A percentile compares a stretch with the other conserved stretches of the same genome.
phyloP scores from a whole-genome alignment of 2,888 invertebrate genomes.

The Ophraella communa region DNA sequence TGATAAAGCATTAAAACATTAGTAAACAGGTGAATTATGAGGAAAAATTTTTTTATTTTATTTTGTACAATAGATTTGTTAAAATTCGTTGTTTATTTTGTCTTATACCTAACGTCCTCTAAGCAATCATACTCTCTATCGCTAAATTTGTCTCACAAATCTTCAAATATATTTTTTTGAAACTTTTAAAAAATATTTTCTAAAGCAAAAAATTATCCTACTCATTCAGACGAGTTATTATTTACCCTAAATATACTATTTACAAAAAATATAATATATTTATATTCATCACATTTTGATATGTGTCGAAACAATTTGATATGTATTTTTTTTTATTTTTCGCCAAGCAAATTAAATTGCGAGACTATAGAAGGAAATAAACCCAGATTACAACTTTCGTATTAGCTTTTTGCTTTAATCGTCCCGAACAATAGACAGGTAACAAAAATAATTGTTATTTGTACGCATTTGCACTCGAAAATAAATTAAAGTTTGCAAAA shows the following conservation, averaged over 20 bases:
- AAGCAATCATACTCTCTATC: neutral
- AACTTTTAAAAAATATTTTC: conserved; percentile 3
- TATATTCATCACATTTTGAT: conserved; percentile 46
- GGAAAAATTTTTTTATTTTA: neutral
- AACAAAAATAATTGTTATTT: too few species aligned
- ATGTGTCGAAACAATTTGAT: conserved; percentile 44
- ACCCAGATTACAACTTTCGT: neutral
- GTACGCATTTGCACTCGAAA: too few species aligned
- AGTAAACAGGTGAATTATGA: too few species aligned
- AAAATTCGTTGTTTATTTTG: conserved; percentile 25
- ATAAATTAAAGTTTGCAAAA: neutral
- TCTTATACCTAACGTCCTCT: neutral
- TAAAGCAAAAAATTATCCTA: conserved; percentile 29
- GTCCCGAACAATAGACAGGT: too few species aligned
- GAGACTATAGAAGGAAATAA: neutral
- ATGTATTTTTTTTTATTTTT: conserved; percentile 31
- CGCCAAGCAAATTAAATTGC: conserved; percentile 23
- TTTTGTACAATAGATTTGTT: neutral
- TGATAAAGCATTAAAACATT: too few species aligned
- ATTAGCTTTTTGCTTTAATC: neutral
- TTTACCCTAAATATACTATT: conserved; percentile 36
- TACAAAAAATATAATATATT: conserved; percentile 38
- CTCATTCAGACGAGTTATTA: conserved; percentile 31
- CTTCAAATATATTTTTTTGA: conserved; percentile 5
- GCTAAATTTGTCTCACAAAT: conserved; percentile 10